A percentile compares a stretch with the other conserved stretches of the same genome.
Evolutionary conservation across 2,797 vertebrate genomes (phyloP).

Genomic region (Myotis daubentonii): DNA sequence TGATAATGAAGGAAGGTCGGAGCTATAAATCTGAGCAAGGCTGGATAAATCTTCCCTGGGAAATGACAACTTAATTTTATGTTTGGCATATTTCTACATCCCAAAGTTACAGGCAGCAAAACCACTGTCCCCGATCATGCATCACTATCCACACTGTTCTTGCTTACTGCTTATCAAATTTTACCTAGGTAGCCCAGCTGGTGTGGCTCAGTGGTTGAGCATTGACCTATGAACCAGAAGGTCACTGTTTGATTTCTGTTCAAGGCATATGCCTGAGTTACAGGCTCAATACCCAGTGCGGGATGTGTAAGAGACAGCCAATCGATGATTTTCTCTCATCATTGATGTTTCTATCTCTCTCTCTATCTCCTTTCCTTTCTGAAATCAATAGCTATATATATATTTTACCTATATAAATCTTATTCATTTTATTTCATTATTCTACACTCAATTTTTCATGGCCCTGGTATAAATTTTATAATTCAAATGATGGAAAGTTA

Average conservation of each 20-base stretch:
- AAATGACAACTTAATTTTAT: not conserved
- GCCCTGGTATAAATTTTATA: not conserved
- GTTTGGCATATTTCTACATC: not conserved
- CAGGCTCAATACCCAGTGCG: no score
- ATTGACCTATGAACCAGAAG: no score
- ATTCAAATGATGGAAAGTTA: not conserved
- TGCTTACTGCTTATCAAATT: not conserved
- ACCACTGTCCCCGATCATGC: not conserved
- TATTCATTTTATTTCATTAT: not conserved
- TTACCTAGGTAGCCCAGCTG: not conserved
- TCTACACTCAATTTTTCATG: not conserved
- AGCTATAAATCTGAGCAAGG: not conserved
- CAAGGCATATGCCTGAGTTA: no score
- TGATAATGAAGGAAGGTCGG: not conserved
- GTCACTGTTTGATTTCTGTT: no score
- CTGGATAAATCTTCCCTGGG: not conserved
- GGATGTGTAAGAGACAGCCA: no score
- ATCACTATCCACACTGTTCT: not conserved
- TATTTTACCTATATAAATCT: not conserved
- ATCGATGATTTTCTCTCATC: no score
- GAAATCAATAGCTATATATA: no score
- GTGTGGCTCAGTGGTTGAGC: no score
- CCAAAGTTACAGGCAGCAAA: not conserved
- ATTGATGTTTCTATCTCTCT: no score
- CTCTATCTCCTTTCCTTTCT: no score